These are phyloP conservation scores for Eumerus sabulonum DNA, from an alignment of 2,888 invertebrate species.

Conservation along the genomic window DNA sequence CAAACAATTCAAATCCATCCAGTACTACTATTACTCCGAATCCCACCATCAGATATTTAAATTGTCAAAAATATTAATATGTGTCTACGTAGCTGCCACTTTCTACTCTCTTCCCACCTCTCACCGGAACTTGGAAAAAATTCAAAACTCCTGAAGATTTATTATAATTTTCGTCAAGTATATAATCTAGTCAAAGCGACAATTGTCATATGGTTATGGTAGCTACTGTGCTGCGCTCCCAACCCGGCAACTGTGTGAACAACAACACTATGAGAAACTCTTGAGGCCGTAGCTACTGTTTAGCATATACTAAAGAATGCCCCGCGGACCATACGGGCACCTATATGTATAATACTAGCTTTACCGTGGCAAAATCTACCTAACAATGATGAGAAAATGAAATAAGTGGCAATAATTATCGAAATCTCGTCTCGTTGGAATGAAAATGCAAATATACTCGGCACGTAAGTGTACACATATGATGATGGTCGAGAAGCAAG, in stretches of 20 bases:
- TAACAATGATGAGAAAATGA: slow-evolving; percentile 69
- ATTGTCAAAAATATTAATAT: no score
- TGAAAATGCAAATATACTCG: slow-evolving; percentile 62
- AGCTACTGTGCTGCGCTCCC: slow-evolving; percentile 48
- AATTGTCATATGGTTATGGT: slow-evolving; percentile 47
- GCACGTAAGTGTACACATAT: slow-evolving; percentile 7
- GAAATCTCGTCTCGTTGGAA: slow-evolving; percentile 71
- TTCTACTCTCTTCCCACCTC: slow-evolving; percentile 20
- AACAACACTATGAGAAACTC: slow-evolving; percentile 59
- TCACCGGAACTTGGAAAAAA: not conserved
- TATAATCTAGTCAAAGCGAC: slow-evolving; percentile 65
- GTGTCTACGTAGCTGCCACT: no score
- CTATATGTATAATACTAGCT: no score
- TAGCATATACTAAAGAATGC: slow-evolving; percentile 49
- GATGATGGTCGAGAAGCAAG: slow-evolving; percentile 35
- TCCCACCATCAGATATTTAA: slow-evolving; percentile 6
- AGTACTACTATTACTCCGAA: no score
- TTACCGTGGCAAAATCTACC: slow-evolving; percentile 35
- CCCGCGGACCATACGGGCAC: slow-evolving; percentile 16
- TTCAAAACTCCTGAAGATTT: slow-evolving; percentile 33
- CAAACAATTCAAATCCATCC: no score
- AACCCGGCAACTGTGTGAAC: slow-evolving; percentile 54
- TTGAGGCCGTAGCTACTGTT: slow-evolving; percentile 62
- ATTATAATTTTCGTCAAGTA: slow-evolving; percentile 61
- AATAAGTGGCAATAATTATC: slow-evolving; percentile 77